These are phyloP conservation scores for Stegostoma tigrinum DNA, from an alignment of 2,113 vertebrate genomes.

Conservation along the genomic window DNA sequence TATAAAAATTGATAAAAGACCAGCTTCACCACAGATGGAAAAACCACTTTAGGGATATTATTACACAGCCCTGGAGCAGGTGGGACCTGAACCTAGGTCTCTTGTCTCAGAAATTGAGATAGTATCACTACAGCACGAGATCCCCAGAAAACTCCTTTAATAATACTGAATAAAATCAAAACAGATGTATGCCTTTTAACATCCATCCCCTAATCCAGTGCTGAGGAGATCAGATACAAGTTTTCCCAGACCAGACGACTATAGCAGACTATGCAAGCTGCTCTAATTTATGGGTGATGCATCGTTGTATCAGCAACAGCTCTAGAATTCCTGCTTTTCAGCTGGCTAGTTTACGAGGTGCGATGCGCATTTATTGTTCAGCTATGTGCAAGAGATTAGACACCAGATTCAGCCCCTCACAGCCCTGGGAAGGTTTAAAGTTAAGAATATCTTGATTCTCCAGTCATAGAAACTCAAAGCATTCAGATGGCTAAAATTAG, in stretches of 20 bases:
- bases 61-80: too few species aligned
- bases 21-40: background rate
- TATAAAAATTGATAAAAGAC: background rate
- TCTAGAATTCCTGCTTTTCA: background rate
- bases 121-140: too few species aligned
- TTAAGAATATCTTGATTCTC: background rate
- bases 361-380: constrained; percentile 8
- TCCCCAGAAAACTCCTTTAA: background rate
- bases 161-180: constrained; percentile 4
- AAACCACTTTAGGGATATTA: too few species aligned
- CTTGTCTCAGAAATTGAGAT: too few species aligned
- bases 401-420: background rate
- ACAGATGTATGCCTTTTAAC: background rate
- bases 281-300: constrained; percentile 1
- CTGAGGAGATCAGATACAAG: background rate
- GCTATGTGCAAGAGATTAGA: background rate
- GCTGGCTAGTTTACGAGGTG: constrained; percentile 31
- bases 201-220: background rate
- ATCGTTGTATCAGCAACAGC: background rate
- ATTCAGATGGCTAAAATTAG: background rate
- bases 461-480: background rate
- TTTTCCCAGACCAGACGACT: background rate
- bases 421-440: background rate
- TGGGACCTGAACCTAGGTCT: too few species aligned
- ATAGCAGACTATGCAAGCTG: background rate